phyloP scores from a whole-genome alignment of 2,797 vertebrate genomes.

The Acomys russatus region DNA sequence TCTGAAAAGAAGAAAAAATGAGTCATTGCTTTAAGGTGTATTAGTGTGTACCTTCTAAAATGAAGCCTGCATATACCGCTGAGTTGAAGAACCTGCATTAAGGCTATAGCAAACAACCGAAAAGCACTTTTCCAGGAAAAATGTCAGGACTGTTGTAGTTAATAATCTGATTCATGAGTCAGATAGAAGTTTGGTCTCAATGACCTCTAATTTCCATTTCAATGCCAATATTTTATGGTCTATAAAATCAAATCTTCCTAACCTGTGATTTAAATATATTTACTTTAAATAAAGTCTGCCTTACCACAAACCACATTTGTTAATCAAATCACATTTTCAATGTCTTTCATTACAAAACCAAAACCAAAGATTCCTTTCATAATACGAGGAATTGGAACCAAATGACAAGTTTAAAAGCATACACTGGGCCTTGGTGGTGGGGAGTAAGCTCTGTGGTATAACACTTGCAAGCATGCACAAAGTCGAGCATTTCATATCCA shows the following conservation, averaged over 20 bases:
- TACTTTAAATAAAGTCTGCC: conserved; percentile 76
- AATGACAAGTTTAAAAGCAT: conserved; percentile 65
- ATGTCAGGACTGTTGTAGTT: conserved; percentile 73
- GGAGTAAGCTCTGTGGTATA: neutral
- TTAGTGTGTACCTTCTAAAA: conserved; percentile 69
- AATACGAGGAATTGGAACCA: conserved; percentile 45
- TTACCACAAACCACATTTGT: conserved; percentile 62
- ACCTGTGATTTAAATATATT: conserved; percentile 70
- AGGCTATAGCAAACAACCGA: conserved; percentile 70
- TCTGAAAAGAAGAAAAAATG: conserved; percentile 63
- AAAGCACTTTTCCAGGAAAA: conserved; percentile 71
- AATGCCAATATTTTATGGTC: conserved; percentile 68
- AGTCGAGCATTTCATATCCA: neutral
- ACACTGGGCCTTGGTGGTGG: neutral
- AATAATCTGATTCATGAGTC: conserved; percentile 74
- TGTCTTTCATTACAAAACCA: conserved; percentile 69
- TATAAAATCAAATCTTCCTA: conserved; percentile 71
- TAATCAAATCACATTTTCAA: conserved; percentile 73
- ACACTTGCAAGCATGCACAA: neutral
- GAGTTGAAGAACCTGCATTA: conserved; percentile 63
- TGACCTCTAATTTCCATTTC: conserved; percentile 71
- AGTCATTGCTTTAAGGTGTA: conserved; percentile 67
- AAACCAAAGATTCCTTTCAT: conserved; percentile 56
- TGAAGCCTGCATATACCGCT: conserved; percentile 69
- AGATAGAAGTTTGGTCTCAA: conserved; percentile 51